Evolutionary conservation across 2,888 invertebrate species (phyloP).

Genomic region (Seladonia tumulorum): DNA sequence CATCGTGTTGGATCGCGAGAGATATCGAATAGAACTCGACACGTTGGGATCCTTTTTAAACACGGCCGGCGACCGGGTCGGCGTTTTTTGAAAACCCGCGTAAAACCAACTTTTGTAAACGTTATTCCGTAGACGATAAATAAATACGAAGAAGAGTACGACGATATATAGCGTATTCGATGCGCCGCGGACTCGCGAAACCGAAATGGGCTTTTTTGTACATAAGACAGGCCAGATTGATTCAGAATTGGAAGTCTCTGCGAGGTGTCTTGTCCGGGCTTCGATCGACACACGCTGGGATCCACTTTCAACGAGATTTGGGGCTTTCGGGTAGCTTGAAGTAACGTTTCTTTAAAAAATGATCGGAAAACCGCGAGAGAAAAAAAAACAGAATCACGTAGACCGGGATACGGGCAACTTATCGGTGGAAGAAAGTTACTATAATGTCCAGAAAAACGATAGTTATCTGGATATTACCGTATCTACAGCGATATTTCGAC

Average conservation of each 20-base stretch:
- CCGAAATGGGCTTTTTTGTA: conserved; percentile 52
- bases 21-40: conserved; percentile 39
- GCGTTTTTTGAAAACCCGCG: conserved; percentile 53
- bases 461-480: not conserved
- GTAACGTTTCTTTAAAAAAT: conserved; percentile 22
- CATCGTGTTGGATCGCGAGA: conserved; percentile 46
- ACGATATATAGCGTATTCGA: conserved; percentile 36
- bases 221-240: conserved; percentile 40
- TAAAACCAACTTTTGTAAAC: conserved; percentile 63
- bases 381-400: not conserved
- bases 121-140: conserved; percentile 49
- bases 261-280: conserved; percentile 37
- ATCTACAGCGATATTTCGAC: not conserved
- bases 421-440: not conserved
- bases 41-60: conserved; percentile 61
- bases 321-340: conserved; percentile 29
- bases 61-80: conserved; percentile 31
- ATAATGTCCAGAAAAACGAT: not conserved
- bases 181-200: conserved; percentile 11
- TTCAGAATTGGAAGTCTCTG: conserved; percentile 29
- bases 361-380: not conserved
- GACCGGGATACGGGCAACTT: not conserved
- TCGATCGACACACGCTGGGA: conserved; percentile 26
- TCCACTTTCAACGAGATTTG: conserved; percentile 36
- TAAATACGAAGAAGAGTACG: not conserved